A percentile compares a stretch with the other conserved stretches of the same genome.
These are phyloP conservation scores for Drosophila erecta DNA, from an alignment of 1,140 invertebrate genomes.

Conservation along the genomic window DNA sequence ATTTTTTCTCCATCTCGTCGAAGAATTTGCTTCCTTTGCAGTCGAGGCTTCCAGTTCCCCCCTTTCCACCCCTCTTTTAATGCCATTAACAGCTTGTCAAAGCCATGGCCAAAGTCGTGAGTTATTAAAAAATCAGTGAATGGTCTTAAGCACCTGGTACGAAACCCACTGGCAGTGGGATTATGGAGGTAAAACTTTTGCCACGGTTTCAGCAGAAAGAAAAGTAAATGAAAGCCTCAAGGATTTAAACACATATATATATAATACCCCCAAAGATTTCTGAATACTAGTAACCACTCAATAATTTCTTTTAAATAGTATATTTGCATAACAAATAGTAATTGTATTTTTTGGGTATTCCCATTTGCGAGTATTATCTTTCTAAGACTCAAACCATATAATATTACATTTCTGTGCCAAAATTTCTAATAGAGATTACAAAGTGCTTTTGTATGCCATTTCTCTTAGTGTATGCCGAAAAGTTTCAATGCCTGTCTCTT, in stretches of 20 bases:
- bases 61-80: slow-evolving; percentile 34
- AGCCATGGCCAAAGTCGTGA: slow-evolving; percentile 55
- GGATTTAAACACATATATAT: background rate
- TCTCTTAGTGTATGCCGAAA: slow-evolving; percentile 7
- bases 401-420: no score
- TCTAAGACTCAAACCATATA: no score
- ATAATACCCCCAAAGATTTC: no score
- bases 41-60: slow-evolving; percentile 21
- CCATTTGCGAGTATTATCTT: no score
- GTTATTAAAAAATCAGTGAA: slow-evolving; percentile 54
- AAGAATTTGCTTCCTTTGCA: slow-evolving; percentile 20
- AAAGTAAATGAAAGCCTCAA: slow-evolving; percentile 5
- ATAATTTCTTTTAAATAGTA: no score
- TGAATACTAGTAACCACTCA: no score
- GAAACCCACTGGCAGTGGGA: background rate
- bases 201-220: slow-evolving; percentile 1
- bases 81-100: slow-evolving; percentile 68
- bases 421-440: no score
- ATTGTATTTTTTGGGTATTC: no score
- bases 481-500: slow-evolving; percentile 13
- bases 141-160: slow-evolving; percentile 37
- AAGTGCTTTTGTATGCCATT: background rate
- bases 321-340: no score
- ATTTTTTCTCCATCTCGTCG: slow-evolving; percentile 34
- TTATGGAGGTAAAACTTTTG: slow-evolving; percentile 35